These are phyloP conservation scores for Hylyphantes graminicola DNA, from an alignment of 1,140 invertebrate genomes.

Conservation along the genomic window DNA sequence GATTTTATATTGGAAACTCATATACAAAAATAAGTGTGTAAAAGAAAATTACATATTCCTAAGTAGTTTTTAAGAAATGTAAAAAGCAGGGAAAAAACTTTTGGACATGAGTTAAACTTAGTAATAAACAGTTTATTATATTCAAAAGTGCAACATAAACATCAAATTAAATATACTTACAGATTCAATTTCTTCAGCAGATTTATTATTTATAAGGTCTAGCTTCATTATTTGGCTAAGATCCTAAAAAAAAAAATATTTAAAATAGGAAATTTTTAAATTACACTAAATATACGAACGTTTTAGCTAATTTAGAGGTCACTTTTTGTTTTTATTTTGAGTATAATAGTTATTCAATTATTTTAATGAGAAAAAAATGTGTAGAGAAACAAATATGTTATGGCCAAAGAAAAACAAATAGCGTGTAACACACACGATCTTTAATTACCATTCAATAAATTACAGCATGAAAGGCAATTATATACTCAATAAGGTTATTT, in stretches of 20 bases:
- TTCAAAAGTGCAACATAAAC: too few relatives aligned
- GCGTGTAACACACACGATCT: too few relatives aligned
- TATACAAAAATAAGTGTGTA: too few relatives aligned
- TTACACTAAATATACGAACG: constrained; percentile 1
- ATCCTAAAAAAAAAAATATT: constrained; percentile 63
- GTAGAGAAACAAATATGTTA: background rate
- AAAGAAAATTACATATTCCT: too few relatives aligned
- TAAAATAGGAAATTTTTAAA: constrained; percentile 6
- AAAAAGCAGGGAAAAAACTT: too few relatives aligned
- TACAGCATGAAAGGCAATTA: too few relatives aligned
- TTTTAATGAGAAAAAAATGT: background rate
- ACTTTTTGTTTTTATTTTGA: background rate
- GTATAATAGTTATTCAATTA: constrained; percentile 8
- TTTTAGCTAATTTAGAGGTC: constrained; percentile 68
- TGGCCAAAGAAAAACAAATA: background rate
- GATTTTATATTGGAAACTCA: too few relatives aligned
- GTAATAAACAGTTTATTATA: too few relatives aligned
- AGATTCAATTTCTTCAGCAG: constrained; percentile 77
- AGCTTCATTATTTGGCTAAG: constrained; percentile 83
- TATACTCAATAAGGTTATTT: too few relatives aligned
- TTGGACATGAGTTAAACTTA: too few relatives aligned
- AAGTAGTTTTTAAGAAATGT: too few relatives aligned
- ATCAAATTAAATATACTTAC: constrained; percentile 58
- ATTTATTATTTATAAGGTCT: constrained; percentile 80
- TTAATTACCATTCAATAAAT: too few relatives aligned